Conservation (phyloP, 2,888 invertebrate species). For the Globia sparganii region DNA sequence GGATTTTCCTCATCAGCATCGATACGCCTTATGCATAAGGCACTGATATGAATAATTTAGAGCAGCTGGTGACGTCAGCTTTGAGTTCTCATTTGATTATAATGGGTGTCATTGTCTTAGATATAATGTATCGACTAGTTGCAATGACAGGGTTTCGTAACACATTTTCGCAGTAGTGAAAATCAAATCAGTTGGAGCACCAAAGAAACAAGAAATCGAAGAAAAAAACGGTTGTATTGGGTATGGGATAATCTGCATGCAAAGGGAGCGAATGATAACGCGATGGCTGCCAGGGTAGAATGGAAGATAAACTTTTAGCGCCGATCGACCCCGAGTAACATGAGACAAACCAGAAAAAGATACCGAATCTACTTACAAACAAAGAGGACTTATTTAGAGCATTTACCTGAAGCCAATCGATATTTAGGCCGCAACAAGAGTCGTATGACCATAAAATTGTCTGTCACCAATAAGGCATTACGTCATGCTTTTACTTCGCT, state of each 20-base stretch:
- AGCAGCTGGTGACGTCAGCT: conserved; percentile 40
- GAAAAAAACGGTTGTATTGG: background rate
- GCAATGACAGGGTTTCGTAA: background rate
- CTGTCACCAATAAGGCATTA: conserved; percentile 18
- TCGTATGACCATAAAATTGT: conserved; percentile 17
- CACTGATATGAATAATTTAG: conserved; percentile 50
- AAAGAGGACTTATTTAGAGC: background rate
- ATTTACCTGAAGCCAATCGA: conserved; percentile 18
- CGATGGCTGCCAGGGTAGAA: background rate
- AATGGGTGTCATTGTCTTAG: conserved; percentile 39
- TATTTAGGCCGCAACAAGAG: conserved; percentile 14
- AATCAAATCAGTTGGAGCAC: background rate
- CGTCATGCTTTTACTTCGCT: conserved; percentile 14
- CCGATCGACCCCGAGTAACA: background rate
- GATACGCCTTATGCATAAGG: conserved; percentile 40
- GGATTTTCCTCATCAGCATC: conserved; percentile 55
- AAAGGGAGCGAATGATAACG: background rate
- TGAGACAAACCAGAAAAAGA: background rate
- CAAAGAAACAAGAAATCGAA: background rate
- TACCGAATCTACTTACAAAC: background rate
- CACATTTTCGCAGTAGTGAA: conserved; percentile 6
- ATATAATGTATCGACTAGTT: conserved; percentile 3
- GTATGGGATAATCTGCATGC: background rate
- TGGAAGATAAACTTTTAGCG: background rate
- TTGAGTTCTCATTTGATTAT: conserved; percentile 28